phyloP scores from a whole-genome alignment of 2,888 invertebrate species.

The Lysandra bellargus region DNA sequence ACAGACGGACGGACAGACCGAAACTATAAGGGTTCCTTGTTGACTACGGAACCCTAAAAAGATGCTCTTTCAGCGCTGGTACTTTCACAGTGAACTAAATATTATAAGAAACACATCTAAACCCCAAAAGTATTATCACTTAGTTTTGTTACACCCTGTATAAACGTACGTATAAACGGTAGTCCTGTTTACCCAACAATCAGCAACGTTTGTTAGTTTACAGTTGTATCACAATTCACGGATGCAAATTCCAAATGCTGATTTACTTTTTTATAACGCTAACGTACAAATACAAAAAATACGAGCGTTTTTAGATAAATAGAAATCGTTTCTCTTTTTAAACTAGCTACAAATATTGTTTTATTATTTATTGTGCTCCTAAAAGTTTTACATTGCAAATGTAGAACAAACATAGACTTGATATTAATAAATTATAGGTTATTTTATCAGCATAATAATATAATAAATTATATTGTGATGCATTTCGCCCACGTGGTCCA shows the following conservation, averaged over 20 bases:
- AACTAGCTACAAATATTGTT: background rate
- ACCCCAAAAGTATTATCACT: too few relatives aligned
- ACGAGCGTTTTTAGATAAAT: background rate
- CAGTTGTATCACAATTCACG: background rate
- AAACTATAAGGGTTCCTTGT: too few relatives aligned
- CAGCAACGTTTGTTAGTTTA: background rate
- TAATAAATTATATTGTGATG: too few relatives aligned
- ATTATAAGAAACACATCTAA: too few relatives aligned
- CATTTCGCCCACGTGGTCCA: too few relatives aligned
- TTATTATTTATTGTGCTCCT: background rate
- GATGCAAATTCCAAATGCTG: background rate
- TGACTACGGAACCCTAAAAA: too few relatives aligned
- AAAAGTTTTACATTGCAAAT: background rate
- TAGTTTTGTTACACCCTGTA: too few relatives aligned
- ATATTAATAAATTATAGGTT: background rate
- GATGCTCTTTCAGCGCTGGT: too few relatives aligned
- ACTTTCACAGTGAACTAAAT: too few relatives aligned
- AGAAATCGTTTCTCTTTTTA: background rate
- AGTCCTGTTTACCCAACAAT: background rate
- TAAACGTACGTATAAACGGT: background rate
- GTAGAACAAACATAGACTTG: background rate
- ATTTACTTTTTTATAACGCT: background rate
- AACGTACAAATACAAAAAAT: background rate
- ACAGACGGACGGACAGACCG: too few relatives aligned
- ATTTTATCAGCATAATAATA: background rate